phyloP scores from a whole-genome alignment of 2,888 invertebrate genomes.

The Tyria jacobaeae region DNA sequence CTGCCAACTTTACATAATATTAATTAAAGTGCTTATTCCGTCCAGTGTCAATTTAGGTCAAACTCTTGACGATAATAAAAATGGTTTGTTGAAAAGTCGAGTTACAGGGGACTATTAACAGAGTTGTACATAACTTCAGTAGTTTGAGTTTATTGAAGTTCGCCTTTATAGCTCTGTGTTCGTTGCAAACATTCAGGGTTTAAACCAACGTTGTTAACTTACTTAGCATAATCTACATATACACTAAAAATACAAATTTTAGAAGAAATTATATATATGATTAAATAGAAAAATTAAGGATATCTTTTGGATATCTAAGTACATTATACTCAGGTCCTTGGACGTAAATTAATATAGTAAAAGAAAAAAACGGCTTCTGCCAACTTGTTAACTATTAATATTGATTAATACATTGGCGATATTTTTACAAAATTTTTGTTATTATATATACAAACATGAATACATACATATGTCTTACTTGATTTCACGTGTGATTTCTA shows the following conservation, averaged over 20 bases:
- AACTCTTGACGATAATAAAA: constrained; percentile 21
- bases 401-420: too few relatives aligned
- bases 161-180: constrained; percentile 2
- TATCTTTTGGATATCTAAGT: too few relatives aligned
- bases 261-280: too few relatives aligned
- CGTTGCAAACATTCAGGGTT: neutral
- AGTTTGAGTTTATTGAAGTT: constrained; percentile 1
- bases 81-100: constrained; percentile 9
- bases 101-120: constrained; percentile 2
- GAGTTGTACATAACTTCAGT: constrained; percentile 1
- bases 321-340: too few relatives aligned
- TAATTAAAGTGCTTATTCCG: constrained; percentile 41
- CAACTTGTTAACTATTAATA: too few relatives aligned
- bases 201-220: neutral
- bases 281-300: too few relatives aligned
- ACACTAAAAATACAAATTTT: neutral
- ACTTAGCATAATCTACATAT: neutral
- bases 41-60: constrained; percentile 24
- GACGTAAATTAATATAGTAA: too few relatives aligned
- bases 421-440: too few relatives aligned
- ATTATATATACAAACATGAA: too few relatives aligned
- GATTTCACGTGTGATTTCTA: too few relatives aligned
- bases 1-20: constrained; percentile 39
- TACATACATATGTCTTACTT: too few relatives aligned
- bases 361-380: too few relatives aligned